Percentiles rank a stretch among this genome's conserved stretches.
Conservation (phyloP, 1,140 invertebrate genomes). For the Mamestra configurata region DNA sequence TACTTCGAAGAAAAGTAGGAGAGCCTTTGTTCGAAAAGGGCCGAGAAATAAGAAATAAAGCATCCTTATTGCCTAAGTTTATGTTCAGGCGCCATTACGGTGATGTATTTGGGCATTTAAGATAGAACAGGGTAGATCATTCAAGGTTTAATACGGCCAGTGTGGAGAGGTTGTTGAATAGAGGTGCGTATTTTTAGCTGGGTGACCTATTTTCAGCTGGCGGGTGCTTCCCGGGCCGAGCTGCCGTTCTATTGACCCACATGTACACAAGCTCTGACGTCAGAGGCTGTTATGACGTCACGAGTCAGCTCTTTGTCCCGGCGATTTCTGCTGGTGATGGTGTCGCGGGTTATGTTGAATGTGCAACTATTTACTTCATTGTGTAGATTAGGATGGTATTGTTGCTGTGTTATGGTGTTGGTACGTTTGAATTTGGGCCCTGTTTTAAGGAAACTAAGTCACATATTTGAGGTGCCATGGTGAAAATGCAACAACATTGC, state of each 20-base stretch:
- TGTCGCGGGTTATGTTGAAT: conserved; percentile 27
- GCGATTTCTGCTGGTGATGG: conserved; percentile 62
- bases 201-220: conserved; percentile 76
- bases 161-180: conserved; percentile 46
- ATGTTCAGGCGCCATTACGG: conserved; percentile 18
- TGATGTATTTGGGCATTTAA: conserved; percentile 41
- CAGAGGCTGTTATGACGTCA: conserved; percentile 75
- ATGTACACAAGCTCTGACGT: conserved; percentile 80
- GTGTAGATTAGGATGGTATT: neutral
- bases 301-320: conserved; percentile 67
- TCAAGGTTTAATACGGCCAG: conserved; percentile 31
- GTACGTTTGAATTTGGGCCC: neutral
- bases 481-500: neutral
- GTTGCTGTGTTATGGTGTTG: neutral
- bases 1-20: neutral
- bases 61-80: conserved; percentile 29
- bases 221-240: conserved; percentile 70
- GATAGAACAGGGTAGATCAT: conserved; percentile 26
- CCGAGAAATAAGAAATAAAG: neutral
- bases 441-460: neutral
- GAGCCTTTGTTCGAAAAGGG: conserved; percentile 31
- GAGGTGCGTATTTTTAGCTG: conserved; percentile 69
- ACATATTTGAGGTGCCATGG: neutral
- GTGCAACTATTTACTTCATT: conserved; percentile 33
- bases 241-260: conserved; percentile 78